Percentiles rank a stretch among this genome's conserved stretches.
phyloP scores from a whole-genome alignment of 2,888 invertebrate species.

The Troilus luridus region DNA sequence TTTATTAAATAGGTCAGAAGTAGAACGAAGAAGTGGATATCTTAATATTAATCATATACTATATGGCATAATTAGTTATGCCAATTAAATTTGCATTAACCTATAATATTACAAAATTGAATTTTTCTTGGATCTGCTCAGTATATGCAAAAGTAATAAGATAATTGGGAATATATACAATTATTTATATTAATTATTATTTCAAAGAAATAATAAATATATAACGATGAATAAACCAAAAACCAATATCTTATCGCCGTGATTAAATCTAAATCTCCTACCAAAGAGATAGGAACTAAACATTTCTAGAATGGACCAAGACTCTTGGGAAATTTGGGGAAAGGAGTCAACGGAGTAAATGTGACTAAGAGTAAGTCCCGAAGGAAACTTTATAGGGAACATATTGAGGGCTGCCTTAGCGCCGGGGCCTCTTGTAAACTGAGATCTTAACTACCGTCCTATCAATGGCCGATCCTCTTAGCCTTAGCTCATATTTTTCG shows the following conservation, averaged over 20 bases:
- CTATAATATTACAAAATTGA: no score
- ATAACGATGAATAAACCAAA: neutral
- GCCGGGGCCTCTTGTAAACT: neutral
- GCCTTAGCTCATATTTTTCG: neutral
- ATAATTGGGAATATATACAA: no score
- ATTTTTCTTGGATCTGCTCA: no score
- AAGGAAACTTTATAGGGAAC: neutral
- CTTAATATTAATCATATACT: no score
- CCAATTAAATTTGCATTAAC: no score
- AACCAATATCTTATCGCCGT: neutral
- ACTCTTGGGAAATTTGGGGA: neutral
- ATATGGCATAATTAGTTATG: no score
- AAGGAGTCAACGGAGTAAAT: slow-evolving; percentile 6
- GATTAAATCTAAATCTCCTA: neutral
- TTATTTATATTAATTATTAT: no score
- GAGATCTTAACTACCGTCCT: neutral
- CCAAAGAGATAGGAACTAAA: neutral
- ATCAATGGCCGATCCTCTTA: neutral
- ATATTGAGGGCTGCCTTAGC: neutral
- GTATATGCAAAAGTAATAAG: no score
- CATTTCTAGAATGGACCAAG: neutral
- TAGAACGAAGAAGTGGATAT: no score
- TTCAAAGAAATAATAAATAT: no score
- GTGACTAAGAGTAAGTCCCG: neutral
- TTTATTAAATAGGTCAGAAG: no score